These are phyloP conservation scores for Hirtodrosophila duncani DNA, from an alignment of 2,888 invertebrate genomes.

Conservation along the genomic window DNA sequence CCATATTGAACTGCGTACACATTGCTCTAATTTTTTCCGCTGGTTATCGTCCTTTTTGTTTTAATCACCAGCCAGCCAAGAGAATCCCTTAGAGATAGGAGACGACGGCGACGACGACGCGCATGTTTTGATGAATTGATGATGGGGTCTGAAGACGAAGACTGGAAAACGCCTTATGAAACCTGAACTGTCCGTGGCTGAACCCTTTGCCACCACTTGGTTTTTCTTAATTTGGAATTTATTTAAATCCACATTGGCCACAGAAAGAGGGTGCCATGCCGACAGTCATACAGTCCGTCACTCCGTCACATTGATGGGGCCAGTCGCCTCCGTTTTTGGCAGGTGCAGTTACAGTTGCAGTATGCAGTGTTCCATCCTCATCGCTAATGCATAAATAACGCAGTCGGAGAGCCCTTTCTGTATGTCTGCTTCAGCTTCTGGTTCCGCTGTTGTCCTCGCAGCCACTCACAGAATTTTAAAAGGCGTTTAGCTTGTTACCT, in stretches of 20 bases:
- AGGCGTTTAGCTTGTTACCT: conserved; percentile 74
- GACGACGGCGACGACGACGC: too few species aligned
- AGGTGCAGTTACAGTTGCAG: conserved; percentile 48
- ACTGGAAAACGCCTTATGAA: conserved; percentile 43
- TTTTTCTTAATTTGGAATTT: conserved; percentile 74
- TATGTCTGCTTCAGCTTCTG: neutral
- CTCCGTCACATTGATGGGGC: conserved; percentile 29
- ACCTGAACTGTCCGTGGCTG: too few species aligned
- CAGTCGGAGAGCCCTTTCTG: conserved; percentile 38
- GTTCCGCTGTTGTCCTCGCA: conserved; percentile 27
- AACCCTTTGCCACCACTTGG: conserved; percentile 42
- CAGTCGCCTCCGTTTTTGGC: conserved; percentile 52
- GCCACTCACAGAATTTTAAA: conserved; percentile 57
- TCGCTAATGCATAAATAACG: conserved; percentile 70
- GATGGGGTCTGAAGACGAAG: conserved; percentile 62
- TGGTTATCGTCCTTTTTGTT: conserved; percentile 59
- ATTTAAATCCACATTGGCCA: conserved; percentile 60
- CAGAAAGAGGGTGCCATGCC: conserved; percentile 30
- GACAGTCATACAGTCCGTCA: conserved; percentile 24
- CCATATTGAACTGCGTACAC: conserved; percentile 66
- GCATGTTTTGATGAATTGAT: conserved; percentile 75
- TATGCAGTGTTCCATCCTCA: conserved; percentile 19
- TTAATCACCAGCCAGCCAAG: conserved; percentile 44
- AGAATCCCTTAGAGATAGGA: too few species aligned
- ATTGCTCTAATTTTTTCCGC: conserved; percentile 73